These are phyloP conservation scores for Hesperia comma DNA, from an alignment of 2,888 invertebrate species.

Conservation along the genomic window DNA sequence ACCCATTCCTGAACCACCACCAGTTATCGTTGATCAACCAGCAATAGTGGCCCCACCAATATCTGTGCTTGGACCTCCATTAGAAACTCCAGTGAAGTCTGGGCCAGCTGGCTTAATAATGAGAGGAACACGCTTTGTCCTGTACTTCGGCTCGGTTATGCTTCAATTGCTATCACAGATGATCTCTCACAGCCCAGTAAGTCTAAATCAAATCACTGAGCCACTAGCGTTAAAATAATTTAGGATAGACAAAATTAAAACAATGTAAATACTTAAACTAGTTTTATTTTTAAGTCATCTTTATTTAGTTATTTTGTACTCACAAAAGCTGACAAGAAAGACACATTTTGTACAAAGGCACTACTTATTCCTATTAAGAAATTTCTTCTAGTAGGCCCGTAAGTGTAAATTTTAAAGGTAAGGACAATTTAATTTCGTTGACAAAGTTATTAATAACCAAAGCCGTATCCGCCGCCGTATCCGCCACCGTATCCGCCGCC, in stretches of 20 bases:
- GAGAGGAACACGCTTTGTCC: constrained; percentile 58
- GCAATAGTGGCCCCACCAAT: constrained; percentile 13
- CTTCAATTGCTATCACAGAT: constrained; percentile 64
- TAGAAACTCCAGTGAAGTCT: constrained; percentile 24
- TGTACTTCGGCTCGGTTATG: constrained; percentile 66
- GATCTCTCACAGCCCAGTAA: constrained; percentile 54
- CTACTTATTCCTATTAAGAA: too few species aligned
- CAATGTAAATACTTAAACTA: constrained; percentile 15
- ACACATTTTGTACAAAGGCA: too few species aligned
- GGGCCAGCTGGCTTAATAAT: constrained; percentile 46
- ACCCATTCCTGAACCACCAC: constrained; percentile 27
- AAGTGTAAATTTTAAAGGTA: neutral
- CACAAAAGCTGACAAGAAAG: too few species aligned
- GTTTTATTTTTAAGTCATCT: constrained; percentile 20
- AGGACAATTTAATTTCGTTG: neutral
- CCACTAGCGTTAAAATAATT: constrained; percentile 43
- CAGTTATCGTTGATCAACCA: constrained; percentile 15
- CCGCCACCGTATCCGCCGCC: constrained; percentile 34
- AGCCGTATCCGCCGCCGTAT: constrained; percentile 40
- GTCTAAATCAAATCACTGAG: constrained; percentile 55
- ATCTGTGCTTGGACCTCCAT: neutral
- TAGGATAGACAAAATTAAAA: constrained; percentile 29
- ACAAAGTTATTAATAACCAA: neutral
- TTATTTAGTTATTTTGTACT: too few species aligned
- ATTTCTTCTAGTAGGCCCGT: too few species aligned